Evolutionary conservation across 2,797 vertebrate genomes (phyloP), one percentile per base, ranked within the genome.

Genomic region (Notolepis coatsorum): DNA sequence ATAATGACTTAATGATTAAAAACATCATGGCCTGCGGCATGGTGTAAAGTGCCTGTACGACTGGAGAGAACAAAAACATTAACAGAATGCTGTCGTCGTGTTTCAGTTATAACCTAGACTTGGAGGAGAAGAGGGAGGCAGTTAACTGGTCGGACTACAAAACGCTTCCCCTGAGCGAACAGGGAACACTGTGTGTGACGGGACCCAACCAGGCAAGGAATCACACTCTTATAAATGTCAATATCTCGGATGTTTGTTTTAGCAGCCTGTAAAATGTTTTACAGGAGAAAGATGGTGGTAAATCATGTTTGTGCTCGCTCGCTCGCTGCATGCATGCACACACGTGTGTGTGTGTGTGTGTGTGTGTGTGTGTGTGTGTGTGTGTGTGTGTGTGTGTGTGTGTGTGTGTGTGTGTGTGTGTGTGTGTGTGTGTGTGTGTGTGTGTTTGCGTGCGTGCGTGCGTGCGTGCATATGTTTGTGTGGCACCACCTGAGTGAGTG

Each of bases 61-160:
- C 33, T 61, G 21, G 52, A 48, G 27, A 43, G 59, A 13, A 30
- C 47, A 39, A 39, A 33, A 39, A 28, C 15, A 12, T 9, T 50
- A 7, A 50, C 48, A 18, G 48, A 35, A 33, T 20, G 15, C 48
- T 50, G 48, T 50, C 7, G 38, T 0, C 4, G 28, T 77, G 24
- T 69, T 78, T 9, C 52, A 94, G 93, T 72, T 92, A 84, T 57
- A 91, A 89, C 71, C 70, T 90, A 0, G 96, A 97, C 70, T 67
- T 89, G 37, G 96, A 97, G 49, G 81, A 88, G 57, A 95, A 90
- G 39, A 93, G 91, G 68, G 93, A 92, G 21, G 94, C 93, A 24
- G 48, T 77, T 35, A 82, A 68, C 2, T 95, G 95, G 93, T 88
- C 94, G 0, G 95, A 97, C 69, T 94, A 94, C 69, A 97, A 93